A percentile compares a stretch with the other conserved stretches of the same genome.
These are phyloP conservation scores for Nebria ingens DNA, from an alignment of 1,140 invertebrate species.

Conservation along the genomic window DNA sequence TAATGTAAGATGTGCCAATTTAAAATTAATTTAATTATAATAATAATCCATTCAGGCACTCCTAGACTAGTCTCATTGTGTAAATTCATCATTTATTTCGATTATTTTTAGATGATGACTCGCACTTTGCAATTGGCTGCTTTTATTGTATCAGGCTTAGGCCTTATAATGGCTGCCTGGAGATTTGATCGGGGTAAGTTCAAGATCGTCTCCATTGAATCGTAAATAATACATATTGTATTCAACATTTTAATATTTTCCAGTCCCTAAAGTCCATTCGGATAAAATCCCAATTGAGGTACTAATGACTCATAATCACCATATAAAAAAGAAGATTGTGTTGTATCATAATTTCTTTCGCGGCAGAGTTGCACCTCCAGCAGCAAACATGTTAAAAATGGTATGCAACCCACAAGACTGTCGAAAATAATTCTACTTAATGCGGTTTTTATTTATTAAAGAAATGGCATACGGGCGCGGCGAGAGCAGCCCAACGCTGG, in stretches of 20 bases:
- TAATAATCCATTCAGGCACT: neutral
- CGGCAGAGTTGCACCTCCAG: constrained; percentile 56
- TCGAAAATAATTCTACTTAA: constrained; percentile 1
- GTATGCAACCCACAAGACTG: constrained; percentile 37
- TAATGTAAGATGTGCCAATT: neutral
- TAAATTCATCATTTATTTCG: neutral
- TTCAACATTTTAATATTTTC: constrained; percentile 11
- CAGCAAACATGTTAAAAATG: constrained; percentile 74
- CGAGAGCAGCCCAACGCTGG: constrained; percentile 61
- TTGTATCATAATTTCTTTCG: constrained; percentile 69
- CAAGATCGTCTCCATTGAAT: too few relatives aligned
- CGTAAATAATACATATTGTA: neutral
- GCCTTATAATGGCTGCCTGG: neutral
- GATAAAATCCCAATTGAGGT: constrained; percentile 48
- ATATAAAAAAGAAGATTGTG: constrained; percentile 59
- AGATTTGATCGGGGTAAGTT: neutral
- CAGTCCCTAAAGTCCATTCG: constrained; percentile 34
- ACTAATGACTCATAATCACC: constrained; percentile 43
- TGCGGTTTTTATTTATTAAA: constrained; percentile 31
- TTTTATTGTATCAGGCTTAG: neutral
- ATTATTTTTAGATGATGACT: neutral
- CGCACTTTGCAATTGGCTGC: neutral
- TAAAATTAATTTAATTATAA: neutral
- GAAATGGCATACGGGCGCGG: constrained; percentile 62
- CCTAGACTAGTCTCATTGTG: neutral